Percentiles rank a stretch among this genome's conserved stretches.
Evolutionary conservation across 2,113 vertebrate genomes (phyloP).

Genomic region (Embiotoca jacksoni): DNA sequence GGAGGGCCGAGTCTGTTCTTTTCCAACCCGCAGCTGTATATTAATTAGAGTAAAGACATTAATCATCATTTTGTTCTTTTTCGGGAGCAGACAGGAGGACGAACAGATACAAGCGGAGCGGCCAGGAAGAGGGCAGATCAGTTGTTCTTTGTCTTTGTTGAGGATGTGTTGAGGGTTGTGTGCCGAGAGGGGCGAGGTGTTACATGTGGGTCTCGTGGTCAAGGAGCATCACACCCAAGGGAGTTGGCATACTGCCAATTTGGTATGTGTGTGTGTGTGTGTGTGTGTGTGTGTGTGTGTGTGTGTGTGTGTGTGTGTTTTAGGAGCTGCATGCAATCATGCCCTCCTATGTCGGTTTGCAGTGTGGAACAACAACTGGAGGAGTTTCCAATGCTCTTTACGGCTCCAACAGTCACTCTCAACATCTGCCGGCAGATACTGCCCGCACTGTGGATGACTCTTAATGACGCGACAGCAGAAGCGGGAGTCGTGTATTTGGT

Average conservation of each 20-base stretch:
- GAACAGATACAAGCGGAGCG: slow-evolving; percentile 21
- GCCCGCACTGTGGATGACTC: background rate
- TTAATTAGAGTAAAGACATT: slow-evolving; percentile 92
- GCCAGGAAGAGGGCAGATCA: slow-evolving; percentile 3
- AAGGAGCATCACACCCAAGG: slow-evolving; percentile 35
- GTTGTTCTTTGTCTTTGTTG: slow-evolving; percentile 55
- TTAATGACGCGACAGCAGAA: background rate
- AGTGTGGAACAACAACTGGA: slow-evolving; percentile 1
- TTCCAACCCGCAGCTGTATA: slow-evolving; percentile 88
- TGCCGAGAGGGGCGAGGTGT: slow-evolving; percentile 77
- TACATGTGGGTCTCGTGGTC: slow-evolving; percentile 67
- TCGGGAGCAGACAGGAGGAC: slow-evolving; percentile 59
- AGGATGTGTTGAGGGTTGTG: slow-evolving; percentile 45
- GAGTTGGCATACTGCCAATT: slow-evolving; percentile 46
- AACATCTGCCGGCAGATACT: background rate
- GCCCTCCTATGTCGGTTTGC: slow-evolving; percentile 7
- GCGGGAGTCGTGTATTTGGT: background rate
- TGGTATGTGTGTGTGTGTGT: slow-evolving; percentile 5
- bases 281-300: too few species aligned
- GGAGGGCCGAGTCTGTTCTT: slow-evolving; percentile 80
- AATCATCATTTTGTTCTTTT: slow-evolving; percentile 90
- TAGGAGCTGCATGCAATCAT: background rate
- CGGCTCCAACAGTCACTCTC: background rate
- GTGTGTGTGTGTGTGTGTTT: background rate
- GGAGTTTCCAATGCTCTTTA: background rate